Evolutionary conservation across 2,888 invertebrate species (phyloP), one percentile per base, ranked within the genome.

Genomic region (Drosophila vallismaia): DNA sequence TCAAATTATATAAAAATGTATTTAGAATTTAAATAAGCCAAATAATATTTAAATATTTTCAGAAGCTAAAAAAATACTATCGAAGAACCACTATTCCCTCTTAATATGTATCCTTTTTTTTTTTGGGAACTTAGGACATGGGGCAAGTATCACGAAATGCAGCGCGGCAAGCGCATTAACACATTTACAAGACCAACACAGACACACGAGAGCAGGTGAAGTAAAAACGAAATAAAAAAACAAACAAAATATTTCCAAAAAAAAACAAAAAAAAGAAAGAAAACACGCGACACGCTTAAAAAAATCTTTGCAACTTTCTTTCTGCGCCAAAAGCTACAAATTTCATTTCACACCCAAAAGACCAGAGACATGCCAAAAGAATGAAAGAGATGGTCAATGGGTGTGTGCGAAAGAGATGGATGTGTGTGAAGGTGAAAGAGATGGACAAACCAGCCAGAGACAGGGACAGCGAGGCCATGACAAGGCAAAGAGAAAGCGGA

Each of bases 271-370:
- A 7, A 6, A 14, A 40, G 7, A 8, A 8, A 57, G 53, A 57
- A 66, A 51, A 57, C 56, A 60, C 66, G 70, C 86, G 79, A 71
- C 79, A 85, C 82, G 85, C 76, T 79, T 79, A 81, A 81, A 86
- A 86, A 86, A 81, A 87, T 86, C 85, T 85, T 81, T 78, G 87
- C 85, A 86, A 81, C 85, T 81, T 81, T 81, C 87, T 78, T 79
- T 84, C 66, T 81, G 75, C 87, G 66, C 81, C 86, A 86, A 84
- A 86, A 77, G 86, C 85, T 68, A 79, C 81, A 81, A 86, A 86
- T 86, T 86, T 81, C 78, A 80, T 80, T 80, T 80, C 84, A 86
- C 81, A 80, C 71, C 78, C 80, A 77, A 58, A 76, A 74, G 71
- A 52, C 46, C 26, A 72, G 44, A 71, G 72, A 66, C 60, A 77